A percentile compares a stretch with the other conserved stretches of the same genome.
Conservation (phyloP, 2,797 vertebrate species). For the Semaprochilodus insignis region DNA sequence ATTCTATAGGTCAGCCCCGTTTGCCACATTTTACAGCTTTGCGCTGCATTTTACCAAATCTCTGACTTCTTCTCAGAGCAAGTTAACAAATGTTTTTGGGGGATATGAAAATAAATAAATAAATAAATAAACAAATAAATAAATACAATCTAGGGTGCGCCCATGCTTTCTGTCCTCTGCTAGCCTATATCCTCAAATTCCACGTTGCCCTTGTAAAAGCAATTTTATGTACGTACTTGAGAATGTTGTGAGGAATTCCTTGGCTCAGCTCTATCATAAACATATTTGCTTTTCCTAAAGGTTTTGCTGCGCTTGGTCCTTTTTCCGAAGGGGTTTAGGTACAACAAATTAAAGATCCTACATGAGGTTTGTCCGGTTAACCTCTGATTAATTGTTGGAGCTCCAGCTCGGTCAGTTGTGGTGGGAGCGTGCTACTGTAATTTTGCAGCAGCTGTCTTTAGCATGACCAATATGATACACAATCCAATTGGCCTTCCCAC, state of each 20-base stretch:
- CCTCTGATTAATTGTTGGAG: constrained; percentile 81
- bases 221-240: constrained; percentile 54
- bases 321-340: constrained; percentile 60
- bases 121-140: neutral
- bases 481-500: constrained; percentile 75
- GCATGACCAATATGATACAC: constrained; percentile 68
- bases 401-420: constrained; percentile 71
- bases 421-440: constrained; percentile 76
- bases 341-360: constrained; percentile 75
- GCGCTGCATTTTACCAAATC: neutral
- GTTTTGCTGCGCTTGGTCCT: constrained; percentile 53
- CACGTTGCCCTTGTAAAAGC: constrained; percentile 33
- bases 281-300: constrained; percentile 61
- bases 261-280: constrained; percentile 51
- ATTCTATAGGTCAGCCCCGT: neutral
- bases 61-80: constrained; percentile 20
- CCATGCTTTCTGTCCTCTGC: constrained; percentile 8
- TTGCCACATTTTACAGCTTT: neutral
- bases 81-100: constrained; percentile 19
- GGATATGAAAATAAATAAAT: neutral
- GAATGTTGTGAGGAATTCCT: constrained; percentile 61
- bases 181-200: constrained; percentile 28
- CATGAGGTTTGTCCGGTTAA: constrained; percentile 74
- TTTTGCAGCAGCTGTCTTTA: constrained; percentile 81
- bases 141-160: neutral